phyloP scores from a whole-genome alignment of 2,113 vertebrate genomes.

The Phyllostomus hastatus region DNA sequence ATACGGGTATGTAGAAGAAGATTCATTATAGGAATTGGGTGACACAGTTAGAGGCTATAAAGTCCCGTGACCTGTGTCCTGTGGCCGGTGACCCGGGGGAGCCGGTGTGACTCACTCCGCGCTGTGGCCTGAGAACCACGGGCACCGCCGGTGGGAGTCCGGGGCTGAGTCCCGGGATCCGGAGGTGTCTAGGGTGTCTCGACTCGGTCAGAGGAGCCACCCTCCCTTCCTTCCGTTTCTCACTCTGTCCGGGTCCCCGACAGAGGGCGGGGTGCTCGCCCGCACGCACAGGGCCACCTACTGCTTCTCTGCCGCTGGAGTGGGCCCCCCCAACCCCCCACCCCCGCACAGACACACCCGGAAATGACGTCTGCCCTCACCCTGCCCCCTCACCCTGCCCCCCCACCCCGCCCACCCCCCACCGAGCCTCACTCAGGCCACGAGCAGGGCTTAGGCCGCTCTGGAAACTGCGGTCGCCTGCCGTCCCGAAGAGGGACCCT shows the following conservation, averaged over 20 bases:
- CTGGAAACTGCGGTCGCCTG: background rate
- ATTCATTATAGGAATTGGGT: too few relatives aligned
- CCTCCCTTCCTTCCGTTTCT: background rate
- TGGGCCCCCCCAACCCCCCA: background rate
- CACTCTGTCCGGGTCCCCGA: background rate
- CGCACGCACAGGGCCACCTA: fast-evolving
- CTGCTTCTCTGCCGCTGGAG: background rate
- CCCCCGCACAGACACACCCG: background rate
- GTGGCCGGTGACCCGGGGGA: too few relatives aligned
- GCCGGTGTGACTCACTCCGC: background rate
- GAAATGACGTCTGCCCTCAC: background rate
- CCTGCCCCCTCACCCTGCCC: background rate
- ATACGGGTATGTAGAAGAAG: fast-evolving
- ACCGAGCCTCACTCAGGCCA: background rate
- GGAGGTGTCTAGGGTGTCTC: fast-evolving
- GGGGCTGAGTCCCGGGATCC: background rate
- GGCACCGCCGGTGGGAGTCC: too few relatives aligned
- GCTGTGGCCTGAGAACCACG: background rate
- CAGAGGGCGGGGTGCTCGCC: fast-evolving
- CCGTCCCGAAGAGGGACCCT: background rate
- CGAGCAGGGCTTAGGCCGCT: background rate
- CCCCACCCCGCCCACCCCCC: too few relatives aligned
- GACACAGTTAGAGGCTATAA: background rate
- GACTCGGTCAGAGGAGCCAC: fast-evolving
- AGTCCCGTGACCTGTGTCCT: background rate